phyloP scores from a whole-genome alignment of 2,113 vertebrate genomes.

The Maccullochella peelii region DNA sequence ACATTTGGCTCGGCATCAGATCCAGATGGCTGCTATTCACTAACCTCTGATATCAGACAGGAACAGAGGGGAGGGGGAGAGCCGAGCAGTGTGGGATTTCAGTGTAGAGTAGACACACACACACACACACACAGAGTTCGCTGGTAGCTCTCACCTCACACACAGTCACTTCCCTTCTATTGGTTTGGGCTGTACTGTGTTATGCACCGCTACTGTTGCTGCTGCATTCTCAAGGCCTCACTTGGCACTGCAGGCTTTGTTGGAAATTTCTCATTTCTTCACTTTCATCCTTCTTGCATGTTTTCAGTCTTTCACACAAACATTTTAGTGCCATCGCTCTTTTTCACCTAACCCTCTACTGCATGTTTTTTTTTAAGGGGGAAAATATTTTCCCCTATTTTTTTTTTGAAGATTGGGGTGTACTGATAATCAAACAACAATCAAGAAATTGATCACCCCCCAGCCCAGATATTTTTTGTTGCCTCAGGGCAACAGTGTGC shows the following conservation, averaged over 20 bases:
- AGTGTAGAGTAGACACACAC: slow-evolving; percentile 5
- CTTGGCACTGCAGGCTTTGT: neutral
- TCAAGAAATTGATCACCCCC: neutral
- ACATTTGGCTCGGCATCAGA: slow-evolving; percentile 51
- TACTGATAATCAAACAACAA: neutral
- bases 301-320: neutral
- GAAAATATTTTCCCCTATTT: neutral
- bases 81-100: slow-evolving; percentile 6
- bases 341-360: neutral
- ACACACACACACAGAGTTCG: slow-evolving; percentile 17
- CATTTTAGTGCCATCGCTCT: neutral
- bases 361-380: neutral
- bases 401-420: neutral
- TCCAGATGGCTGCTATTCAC: slow-evolving; percentile 74
- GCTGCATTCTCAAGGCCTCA: slow-evolving; percentile 8
- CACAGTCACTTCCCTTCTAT: slow-evolving; percentile 19
- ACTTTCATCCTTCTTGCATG: neutral
- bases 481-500: too few species aligned
- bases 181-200: neutral
- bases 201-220: neutral
- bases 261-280: neutral
- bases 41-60: slow-evolving; percentile 42
- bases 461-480: too few species aligned
- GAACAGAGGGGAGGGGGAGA: slow-evolving; percentile 6
- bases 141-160: slow-evolving; percentile 32